Evolutionary conservation across 1,140 invertebrate species (phyloP), one percentile per base, ranked within the genome.

Genomic region (Aradophagus sp.): DNA sequence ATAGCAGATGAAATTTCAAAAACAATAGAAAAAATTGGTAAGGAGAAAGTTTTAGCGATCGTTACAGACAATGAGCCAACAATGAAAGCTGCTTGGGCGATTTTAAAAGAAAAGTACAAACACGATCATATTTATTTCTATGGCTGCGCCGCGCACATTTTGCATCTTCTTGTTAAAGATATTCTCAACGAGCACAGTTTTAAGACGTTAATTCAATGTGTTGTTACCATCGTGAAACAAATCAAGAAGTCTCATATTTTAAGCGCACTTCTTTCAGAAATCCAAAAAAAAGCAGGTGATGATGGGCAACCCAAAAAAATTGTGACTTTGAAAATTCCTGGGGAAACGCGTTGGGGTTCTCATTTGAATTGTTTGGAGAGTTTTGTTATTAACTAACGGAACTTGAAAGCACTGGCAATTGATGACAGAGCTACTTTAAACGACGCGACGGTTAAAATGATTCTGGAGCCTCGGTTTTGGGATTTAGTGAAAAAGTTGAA

Each of bases 331-430:
- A 68, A 75, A 68, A n/a, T 73, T 48, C 56, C 53, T 44, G 50
- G 36, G 45, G 17, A 38, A 58, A 48, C 55, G 6, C 48, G 48
- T 11, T 73, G 67, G 53, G 56, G 55, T 35, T 75, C 69, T 31
- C 5, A 16, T 35, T 44, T 77, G 16, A 20, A 53, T 10, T 74
- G 56, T 50, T 65, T 77, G 26, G 67, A 77, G 3, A 73, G 58
- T 50, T 23, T 77, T 32, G 19, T 47, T 59, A 16, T 53, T 17
- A 76, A 73, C 38, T 71, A 78, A 56, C 52, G 48, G 1, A 73
- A 74, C 55, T 68, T 78, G 16, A 73, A 76, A 67, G 7, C 45
- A 6, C 35, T 78, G 11, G 72, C 45, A 8, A 73, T 70, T 58
- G 47, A 71, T 31, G 12, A 44, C 1, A 71, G 59, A 63, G 20